These are phyloP conservation scores for Lochmaea capreae DNA, from an alignment of 2,888 invertebrate species.

Conservation along the genomic window DNA sequence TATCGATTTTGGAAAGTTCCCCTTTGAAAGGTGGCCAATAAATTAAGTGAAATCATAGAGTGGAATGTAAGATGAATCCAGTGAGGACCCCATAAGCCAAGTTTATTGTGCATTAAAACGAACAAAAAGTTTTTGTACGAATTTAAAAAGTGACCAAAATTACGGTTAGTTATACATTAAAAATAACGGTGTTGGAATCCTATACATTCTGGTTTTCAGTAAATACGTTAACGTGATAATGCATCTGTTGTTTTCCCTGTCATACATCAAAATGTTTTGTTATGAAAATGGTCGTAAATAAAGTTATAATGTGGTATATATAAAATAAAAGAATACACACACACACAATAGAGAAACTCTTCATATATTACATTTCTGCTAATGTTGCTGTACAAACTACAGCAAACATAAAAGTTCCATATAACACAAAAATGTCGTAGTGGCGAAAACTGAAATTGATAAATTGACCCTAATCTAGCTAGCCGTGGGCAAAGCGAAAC, in stretches of 20 bases:
- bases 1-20: no score
- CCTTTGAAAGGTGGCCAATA: no score
- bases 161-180: background rate
- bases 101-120: no score
- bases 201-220: constrained; percentile 45
- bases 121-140: no score
- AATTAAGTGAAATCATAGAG: no score
- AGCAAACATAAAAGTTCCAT: constrained; percentile 56
- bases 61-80: no score
- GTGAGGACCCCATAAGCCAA: no score
- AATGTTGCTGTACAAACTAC: constrained; percentile 57
- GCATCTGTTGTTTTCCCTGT: constrained; percentile 52
- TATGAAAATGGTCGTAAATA: constrained; percentile 53
- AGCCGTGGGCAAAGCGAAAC: constrained; percentile 50
- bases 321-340: constrained; percentile 52
- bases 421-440: constrained; percentile 56
- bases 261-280: constrained; percentile 54
- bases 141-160: background rate
- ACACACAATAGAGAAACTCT: constrained; percentile 56
- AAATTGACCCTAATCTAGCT: constrained; percentile 53
- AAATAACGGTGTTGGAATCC: background rate
- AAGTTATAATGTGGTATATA: constrained; percentile 53
- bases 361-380: constrained; percentile 58
- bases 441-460: constrained; percentile 59
- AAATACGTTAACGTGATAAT: constrained; percentile 54